Percentiles rank a stretch among this genome's conserved stretches.
phyloP scores from a whole-genome alignment of 1,140 invertebrate genomes.

The Catajapyx aquilonaris region DNA sequence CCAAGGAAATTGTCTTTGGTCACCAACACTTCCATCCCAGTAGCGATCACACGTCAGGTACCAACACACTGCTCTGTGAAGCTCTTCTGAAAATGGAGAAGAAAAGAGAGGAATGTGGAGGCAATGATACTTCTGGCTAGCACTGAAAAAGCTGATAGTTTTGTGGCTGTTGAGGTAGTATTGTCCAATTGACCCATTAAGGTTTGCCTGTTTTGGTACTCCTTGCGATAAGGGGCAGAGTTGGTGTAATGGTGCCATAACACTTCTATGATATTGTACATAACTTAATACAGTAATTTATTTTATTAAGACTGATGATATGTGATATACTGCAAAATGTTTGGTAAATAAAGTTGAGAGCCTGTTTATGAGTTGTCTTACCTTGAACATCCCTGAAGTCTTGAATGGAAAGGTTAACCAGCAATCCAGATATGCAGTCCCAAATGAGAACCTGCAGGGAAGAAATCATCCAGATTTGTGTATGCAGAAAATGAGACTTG shows the following conservation, averaged over 20 bases:
- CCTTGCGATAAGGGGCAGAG: conserved; percentile 23
- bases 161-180: too few relatives aligned
- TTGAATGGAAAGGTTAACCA: conserved; percentile 53
- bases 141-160: too few relatives aligned
- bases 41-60: conserved; percentile 78
- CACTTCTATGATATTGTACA: too few relatives aligned
- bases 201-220: conserved; percentile 15
- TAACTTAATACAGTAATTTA: too few relatives aligned
- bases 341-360: too few relatives aligned
- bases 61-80: conserved; percentile 72
- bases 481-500: too few relatives aligned
- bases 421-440: conserved; percentile 52
- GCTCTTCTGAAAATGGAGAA: conserved; percentile 37
- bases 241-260: conserved; percentile 29
- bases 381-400: conserved; percentile 71
- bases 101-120: conserved; percentile 3
- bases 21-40: conserved; percentile 60
- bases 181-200: too few relatives aligned
- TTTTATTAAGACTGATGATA: too few relatives aligned
- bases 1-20: conserved; percentile 56
- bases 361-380: conserved; percentile 20
- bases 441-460: conserved; percentile 31
- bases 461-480: too few relatives aligned
- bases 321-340: too few relatives aligned
- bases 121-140: background rate